phyloP scores from a whole-genome alignment of 2,113 vertebrate genomes.

The Nanorana parkeri region DNA sequence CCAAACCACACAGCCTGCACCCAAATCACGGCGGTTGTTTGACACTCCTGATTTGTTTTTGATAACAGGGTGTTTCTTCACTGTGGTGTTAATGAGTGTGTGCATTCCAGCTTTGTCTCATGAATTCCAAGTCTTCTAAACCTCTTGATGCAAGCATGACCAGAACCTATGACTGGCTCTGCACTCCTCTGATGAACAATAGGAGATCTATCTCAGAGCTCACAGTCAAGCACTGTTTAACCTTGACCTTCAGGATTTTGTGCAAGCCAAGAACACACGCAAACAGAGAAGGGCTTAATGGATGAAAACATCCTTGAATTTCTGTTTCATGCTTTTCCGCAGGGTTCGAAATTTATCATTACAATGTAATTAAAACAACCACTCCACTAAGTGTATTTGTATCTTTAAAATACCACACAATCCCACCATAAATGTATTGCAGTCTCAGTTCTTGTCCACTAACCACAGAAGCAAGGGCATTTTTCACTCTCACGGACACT shows the following conservation, averaged over 20 bases:
- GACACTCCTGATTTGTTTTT: neutral
- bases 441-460: too few species aligned
- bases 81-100: neutral
- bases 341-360: too few species aligned
- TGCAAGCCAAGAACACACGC: neutral
- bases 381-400: too few species aligned
- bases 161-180: conserved; percentile 33
- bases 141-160: conserved; percentile 38
- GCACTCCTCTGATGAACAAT: conserved; percentile 21
- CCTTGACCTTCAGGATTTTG: conserved; percentile 25
- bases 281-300: neutral
- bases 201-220: conserved; percentile 16
- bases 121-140: conserved; percentile 15
- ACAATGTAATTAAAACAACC: too few species aligned
- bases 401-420: too few species aligned
- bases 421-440: too few species aligned
- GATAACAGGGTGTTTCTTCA: neutral
- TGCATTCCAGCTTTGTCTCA: conserved; percentile 14
- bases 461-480: too few species aligned
- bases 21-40: neutral
- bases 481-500: too few species aligned
- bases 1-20: neutral
- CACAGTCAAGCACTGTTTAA: conserved; percentile 2
- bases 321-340: too few species aligned
- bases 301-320: too few species aligned